Evolutionary conservation across 2,113 vertebrate species (phyloP).

Genomic region (Phocoena phocoena): DNA sequence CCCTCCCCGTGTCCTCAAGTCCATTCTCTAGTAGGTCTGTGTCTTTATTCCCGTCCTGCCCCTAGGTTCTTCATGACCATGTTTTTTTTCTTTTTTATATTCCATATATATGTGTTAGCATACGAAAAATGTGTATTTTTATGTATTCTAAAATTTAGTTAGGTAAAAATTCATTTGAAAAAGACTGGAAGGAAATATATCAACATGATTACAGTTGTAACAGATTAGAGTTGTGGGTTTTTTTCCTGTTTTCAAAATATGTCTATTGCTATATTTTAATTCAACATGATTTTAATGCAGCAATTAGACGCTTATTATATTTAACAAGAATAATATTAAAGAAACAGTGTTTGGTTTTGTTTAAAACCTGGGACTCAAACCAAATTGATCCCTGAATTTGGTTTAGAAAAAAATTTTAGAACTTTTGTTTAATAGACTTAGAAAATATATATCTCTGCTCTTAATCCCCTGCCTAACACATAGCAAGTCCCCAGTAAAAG

Average conservation of each 20-base stretch:
- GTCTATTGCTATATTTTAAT: not conserved
- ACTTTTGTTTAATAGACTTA: conserved; percentile 25
- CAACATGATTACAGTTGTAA: not conserved
- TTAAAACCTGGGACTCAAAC: not conserved
- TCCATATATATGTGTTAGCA: no score
- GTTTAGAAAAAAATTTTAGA: conserved; percentile 35
- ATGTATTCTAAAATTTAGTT: not conserved
- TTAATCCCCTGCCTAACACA: not conserved
- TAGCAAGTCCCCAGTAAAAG: not conserved
- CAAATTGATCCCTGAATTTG: not conserved
- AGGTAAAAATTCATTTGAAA: conserved; percentile 10
- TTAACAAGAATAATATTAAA: conserved; percentile 19
- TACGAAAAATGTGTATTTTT: not conserved
- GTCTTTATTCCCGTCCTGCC: no score
- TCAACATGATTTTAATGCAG: conserved; percentile 25
- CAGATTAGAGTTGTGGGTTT: not conserved
- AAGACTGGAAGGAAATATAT: not conserved
- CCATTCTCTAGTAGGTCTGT: no score
- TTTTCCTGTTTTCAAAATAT: not conserved
- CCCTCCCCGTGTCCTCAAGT: no score
- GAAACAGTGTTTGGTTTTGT: not conserved
- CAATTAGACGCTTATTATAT: not conserved
- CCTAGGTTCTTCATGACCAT: no score
- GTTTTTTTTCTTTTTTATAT: no score
- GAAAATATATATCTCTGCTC: not conserved